These are phyloP conservation scores for Dromius quadrimaculatus DNA, from an alignment of 2,888 invertebrate species.

Conservation along the genomic window DNA sequence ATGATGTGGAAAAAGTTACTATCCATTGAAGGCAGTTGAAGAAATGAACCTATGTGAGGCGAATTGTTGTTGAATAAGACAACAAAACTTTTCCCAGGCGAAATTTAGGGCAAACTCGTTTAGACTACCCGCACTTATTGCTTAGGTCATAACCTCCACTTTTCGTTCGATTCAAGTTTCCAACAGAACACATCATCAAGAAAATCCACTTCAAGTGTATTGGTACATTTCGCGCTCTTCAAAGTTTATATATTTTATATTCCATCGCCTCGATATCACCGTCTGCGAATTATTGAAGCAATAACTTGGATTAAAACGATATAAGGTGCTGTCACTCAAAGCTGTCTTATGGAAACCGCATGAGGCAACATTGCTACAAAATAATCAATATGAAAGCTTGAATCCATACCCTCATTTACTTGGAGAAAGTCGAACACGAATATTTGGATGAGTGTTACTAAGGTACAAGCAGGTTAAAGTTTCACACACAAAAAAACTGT, in stretches of 20 bases:
- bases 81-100: too few species aligned
- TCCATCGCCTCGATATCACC: constrained; percentile 3
- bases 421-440: neutral
- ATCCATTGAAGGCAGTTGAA: too few species aligned
- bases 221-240: neutral
- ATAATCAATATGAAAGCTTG: constrained; percentile 2
- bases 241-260: constrained; percentile 5
- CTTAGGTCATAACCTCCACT: too few species aligned
- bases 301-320: constrained; percentile 9
- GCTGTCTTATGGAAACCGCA: neutral
- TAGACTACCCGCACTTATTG: too few species aligned
- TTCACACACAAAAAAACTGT: neutral
- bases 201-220: neutral
- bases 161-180: neutral
- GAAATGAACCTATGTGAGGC: neutral
- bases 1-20: neutral
- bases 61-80: neutral
- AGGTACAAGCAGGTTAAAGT: neutral
- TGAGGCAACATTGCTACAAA: neutral
- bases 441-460: neutral
- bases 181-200: neutral
- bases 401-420: too few species aligned
- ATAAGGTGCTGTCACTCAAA: neutral
- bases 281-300: constrained; percentile 13
- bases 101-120: too few species aligned